Conservation (phyloP, 2,113 vertebrate species). For the Erinaceus europaeus region DNA sequence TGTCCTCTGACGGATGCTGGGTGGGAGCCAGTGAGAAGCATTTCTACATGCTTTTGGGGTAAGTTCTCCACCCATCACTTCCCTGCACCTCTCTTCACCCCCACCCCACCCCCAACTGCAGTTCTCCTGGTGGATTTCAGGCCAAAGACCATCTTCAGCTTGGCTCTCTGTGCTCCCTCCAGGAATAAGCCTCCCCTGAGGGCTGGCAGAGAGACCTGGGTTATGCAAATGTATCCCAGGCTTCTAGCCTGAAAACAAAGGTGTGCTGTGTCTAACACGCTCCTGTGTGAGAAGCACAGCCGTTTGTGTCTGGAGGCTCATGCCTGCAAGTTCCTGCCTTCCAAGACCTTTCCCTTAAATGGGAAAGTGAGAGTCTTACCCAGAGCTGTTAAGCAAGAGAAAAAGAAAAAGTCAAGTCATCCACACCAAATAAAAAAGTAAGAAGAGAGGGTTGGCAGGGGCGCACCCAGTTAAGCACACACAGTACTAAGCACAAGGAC, state of each 20-base stretch:
- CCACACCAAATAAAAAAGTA: background rate
- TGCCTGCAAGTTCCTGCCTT: background rate
- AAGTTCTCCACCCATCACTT: background rate
- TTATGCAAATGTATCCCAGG: background rate
- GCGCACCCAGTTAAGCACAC: too few relatives aligned
- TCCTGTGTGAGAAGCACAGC: rapidly evolving
- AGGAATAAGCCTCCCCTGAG: background rate
- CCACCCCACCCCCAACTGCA: background rate
- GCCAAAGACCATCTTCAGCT: background rate
- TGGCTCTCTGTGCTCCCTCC: background rate
- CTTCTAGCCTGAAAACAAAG: background rate
- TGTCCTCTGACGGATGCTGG: background rate
- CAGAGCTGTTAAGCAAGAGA: background rate
- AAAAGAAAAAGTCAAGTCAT: background rate
- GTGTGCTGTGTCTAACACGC: too few relatives aligned
- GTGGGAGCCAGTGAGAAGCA: background rate
- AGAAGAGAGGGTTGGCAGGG: too few relatives aligned
- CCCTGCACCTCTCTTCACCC: background rate
- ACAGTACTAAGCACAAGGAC: too few relatives aligned
- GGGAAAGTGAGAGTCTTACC: background rate
- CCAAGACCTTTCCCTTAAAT: background rate
- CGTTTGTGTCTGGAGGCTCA: background rate
- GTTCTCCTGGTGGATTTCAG: background rate
- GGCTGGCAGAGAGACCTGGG: background rate
- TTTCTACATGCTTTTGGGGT: background rate